These are phyloP conservation scores for Plectrocnemia conspersa DNA, from an alignment of 1,140 invertebrate genomes.

Conservation along the genomic window DNA sequence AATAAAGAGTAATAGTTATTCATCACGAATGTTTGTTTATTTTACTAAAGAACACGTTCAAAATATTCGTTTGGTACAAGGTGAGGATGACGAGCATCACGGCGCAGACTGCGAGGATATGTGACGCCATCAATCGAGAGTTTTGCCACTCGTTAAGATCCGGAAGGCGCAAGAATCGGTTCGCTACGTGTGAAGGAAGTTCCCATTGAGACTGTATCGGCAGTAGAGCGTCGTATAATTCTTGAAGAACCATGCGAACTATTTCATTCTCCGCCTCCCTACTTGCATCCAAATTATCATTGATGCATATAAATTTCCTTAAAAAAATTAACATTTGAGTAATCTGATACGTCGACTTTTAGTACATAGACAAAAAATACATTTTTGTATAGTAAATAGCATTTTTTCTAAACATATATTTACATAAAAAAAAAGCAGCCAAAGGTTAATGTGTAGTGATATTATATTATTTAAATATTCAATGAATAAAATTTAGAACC, in stretches of 20 bases:
- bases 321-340: too few relatives aligned
- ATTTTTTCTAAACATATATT: conserved; percentile 8
- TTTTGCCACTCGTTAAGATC: conserved; percentile 29
- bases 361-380: conserved; percentile 4
- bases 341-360: too few relatives aligned
- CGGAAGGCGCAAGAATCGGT: conserved; percentile 28
- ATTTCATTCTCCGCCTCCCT: conserved; percentile 61
- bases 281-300: conserved; percentile 71
- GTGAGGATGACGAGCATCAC: conserved; percentile 15
- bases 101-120: conserved; percentile 14
- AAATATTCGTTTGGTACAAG: conserved; percentile 19
- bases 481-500: too few relatives aligned
- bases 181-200: conserved; percentile 46
- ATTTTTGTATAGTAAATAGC: neutral
- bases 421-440: too few relatives aligned
- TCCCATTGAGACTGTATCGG: conserved; percentile 72
- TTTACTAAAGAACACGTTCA: neutral
- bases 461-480: too few relatives aligned
- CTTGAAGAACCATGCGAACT: conserved; percentile 65
- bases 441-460: too few relatives aligned
- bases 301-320: conserved; percentile 83
- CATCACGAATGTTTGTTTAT: conserved; percentile 10
- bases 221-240: conserved; percentile 74
- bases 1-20: too few relatives aligned
- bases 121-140: conserved; percentile 20